Percentiles rank a stretch among this genome's conserved stretches.
Conservation (phyloP, 2,888 invertebrate species). For the Aspidiotus rigidus region DNA sequence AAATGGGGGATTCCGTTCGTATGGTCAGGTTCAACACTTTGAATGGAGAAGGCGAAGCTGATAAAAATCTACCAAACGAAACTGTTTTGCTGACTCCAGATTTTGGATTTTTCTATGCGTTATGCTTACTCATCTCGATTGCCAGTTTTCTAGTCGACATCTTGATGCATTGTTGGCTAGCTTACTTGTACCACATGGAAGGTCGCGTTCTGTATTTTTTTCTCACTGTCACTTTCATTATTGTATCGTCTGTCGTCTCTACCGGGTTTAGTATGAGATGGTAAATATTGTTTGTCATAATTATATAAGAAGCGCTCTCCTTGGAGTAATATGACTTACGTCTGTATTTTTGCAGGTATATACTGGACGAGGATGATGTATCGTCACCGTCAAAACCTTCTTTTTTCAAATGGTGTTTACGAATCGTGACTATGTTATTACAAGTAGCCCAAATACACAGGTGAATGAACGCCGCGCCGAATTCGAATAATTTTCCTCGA, state of each 20-base stretch:
- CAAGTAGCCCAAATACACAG: conserved; percentile 26
- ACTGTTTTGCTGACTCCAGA: conserved; percentile 36
- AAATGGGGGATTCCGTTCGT: conserved; percentile 7
- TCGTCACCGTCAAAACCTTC: conserved; percentile 28
- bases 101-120: conserved; percentile 25
- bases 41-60: conserved; percentile 6
- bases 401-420: conserved; percentile 20
- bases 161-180: conserved; percentile 25
- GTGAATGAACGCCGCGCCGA: neutral
- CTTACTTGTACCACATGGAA: conserved; percentile 15
- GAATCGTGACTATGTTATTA: conserved; percentile 25
- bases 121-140: conserved; percentile 25
- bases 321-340: neutral
- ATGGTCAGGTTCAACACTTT: conserved; percentile 25
- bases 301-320: neutral
- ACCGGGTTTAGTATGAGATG: conserved; percentile 32
- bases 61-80: conserved; percentile 15
- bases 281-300: conserved; percentile 1
- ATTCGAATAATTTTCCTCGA: too few relatives aligned
- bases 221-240: conserved; percentile 25
- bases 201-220: conserved; percentile 14
- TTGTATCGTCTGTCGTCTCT: conserved; percentile 26
- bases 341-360: conserved; percentile 19
- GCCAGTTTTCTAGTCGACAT: conserved; percentile 16
- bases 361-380: conserved; percentile 30